Evolutionary conservation across 2,113 vertebrate genomes (phyloP), one percentile per base, ranked within the genome.

Genomic region (Conger conger): DNA sequence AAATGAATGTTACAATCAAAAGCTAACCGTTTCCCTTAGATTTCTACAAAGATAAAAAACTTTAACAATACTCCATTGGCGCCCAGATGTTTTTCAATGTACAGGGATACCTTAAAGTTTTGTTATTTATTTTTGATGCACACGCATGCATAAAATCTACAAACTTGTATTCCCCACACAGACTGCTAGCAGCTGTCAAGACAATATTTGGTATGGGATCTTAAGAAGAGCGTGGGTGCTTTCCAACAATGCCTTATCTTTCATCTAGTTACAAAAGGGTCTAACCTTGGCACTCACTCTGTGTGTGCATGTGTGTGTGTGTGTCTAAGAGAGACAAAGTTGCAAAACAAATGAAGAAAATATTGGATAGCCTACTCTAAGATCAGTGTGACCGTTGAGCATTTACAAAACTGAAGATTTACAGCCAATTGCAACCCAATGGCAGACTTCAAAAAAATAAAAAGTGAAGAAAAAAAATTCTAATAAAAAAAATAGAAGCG

Each of bases 31-130:
- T 78, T 82, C 38, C 50, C 37, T 63, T 35, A 20, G 77, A 82
- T 60, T 82, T 16, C 27, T 79, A 40, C 13, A n/a, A 60, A 60
- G 53, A 80, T 81, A 30, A 53, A n/a, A 76, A 27, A 15, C 63
- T 77, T 68, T 8, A 15, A 3, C 81, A 78, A 38, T 33, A 78
- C 35, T 78, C 73, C 82, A 79, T 82, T 86, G 78, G 50, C 35
- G 38, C 35, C 40, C 85, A 86, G 80, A 86, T 86, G 85, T 30
- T 77, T 82, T 73, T 40, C 1, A 81, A 76, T 57, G 35, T 76
- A 81, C 33, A 30, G 30, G 42, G 30, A 76, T 54, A 85, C 42
- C 60, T 81, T 42, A 76, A n/a, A 73, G n/a, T 36, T 73, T 45
- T 50, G 37, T 45, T 80, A 76, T 33, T 73, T 60, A n/a, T 50